These are phyloP conservation scores for Polia nebulosa DNA, from an alignment of 2,888 invertebrate genomes.

Conservation along the genomic window DNA sequence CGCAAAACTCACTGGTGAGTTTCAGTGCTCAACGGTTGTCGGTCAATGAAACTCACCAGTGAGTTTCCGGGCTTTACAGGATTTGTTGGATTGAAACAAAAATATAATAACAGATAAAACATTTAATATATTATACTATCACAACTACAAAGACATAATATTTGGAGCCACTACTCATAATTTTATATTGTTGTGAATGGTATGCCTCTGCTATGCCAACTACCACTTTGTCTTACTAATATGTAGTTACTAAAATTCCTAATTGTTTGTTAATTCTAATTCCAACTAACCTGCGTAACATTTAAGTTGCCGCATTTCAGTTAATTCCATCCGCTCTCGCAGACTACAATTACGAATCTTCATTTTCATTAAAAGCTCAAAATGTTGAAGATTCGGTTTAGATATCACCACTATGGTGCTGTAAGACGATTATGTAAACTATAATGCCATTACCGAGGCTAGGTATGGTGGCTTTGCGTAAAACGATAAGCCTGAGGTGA, in stretches of 20 bases:
- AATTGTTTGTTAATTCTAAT: constrained; percentile 21
- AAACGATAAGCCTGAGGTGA: constrained; percentile 62
- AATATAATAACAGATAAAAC: no score
- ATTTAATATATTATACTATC: no score
- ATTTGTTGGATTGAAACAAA: no score
- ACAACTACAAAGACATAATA: no score
- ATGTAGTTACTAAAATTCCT: neutral
- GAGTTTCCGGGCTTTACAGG: no score
- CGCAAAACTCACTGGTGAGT: no score
- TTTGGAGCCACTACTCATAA: no score
- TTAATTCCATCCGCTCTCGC: constrained; percentile 34
- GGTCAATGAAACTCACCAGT: no score
- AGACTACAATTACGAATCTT: constrained; percentile 61
- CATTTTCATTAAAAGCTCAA: constrained; percentile 59
- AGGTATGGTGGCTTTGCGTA: constrained; percentile 62
- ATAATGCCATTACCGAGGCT: constrained; percentile 56
- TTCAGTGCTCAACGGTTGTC: no score
- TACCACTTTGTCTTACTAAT: neutral
- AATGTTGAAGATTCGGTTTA: constrained; percentile 58
- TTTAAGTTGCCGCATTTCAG: constrained; percentile 44
- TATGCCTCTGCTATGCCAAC: no score
- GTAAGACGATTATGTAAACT: constrained; percentile 64
- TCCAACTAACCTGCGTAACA: constrained; percentile 6
- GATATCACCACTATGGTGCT: constrained; percentile 57
- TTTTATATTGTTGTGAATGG: no score